Base-by-base conservation (phyloP, 2,113 vertebrate species). In the Ammodytes dubius region DNA sequence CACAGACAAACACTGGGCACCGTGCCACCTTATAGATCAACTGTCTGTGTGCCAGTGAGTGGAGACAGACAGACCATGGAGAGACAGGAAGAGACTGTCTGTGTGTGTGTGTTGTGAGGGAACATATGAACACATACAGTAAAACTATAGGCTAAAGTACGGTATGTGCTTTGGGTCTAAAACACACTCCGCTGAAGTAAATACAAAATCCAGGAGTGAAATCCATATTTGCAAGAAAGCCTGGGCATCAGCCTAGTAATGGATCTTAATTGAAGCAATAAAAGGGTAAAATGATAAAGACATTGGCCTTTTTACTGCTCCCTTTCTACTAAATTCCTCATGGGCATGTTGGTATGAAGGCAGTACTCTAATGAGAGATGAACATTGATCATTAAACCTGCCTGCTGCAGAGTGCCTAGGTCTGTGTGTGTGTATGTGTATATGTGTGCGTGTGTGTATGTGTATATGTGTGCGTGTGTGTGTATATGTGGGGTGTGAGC, bases 231-330 rank as follows among this genome's bases (percentile, higher is more conserved):
- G 45, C 81, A 71, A 79, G 85, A 87, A 88, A 71, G 27, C 45
- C 39, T 50, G 37, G 19, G 64, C 45, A 53, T 66, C 17, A 56
- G 35, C 45, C 7, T 83, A 60, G 37, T 88, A 89, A 90, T 93
- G 87, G 92, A 68, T 72, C 78, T 76, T 91, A 88, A 92, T 86
- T 87, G 88, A 84, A 77, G 69, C 77, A 74, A 80, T 91, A 88
- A 91, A 88, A 88, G 49, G 54, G 42, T 35, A 19, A 81, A 83
- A 60, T 69, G 78, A 83, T 80, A 70, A 89, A 73, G 70, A 83
- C 2, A 81, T 65, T 81, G 53, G 67, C 10, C 80, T 90, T 85
- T 27, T 85, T 79, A 91, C 87, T 79, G 78, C 75, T 69, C 59
- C 52, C 72, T 79, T 77, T 84, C 56, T 63, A 15, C 57, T 67